Base-by-base conservation (phyloP, 2,113 vertebrate genomes). In the Clarias macrocephalus region DNA sequence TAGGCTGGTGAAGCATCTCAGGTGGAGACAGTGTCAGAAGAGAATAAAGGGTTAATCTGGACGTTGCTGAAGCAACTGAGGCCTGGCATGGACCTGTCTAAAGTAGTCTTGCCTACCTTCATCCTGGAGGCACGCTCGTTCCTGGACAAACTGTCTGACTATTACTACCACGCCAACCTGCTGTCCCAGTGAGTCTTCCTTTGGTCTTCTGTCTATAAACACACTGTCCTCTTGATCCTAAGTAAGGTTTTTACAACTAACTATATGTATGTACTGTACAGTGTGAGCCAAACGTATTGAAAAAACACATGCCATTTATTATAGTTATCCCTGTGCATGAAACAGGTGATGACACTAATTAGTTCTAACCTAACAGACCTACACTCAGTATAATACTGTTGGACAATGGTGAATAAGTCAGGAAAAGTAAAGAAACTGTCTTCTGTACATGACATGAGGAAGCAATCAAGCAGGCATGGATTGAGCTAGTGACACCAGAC, bases 71-170 rank as follows among this genome's bases (percentile, higher is more conserved):
- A 96, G 89, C 97, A 99, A 94, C 94, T 99, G 88, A 93, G 97
- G 66, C 98, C 97, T 0, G 97, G 98, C 83, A 98, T 98, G 98
- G 98, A 99, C 93, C 94, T 99, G 89, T 98, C 98, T 0, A 97
- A 96, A 0, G 97, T 99, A 84, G 97, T 95, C 88, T 94, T 99
- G 89, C 98, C 98, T 80, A 99, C 98, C 10, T 98, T 98, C 89
- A 97, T 99, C 88, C 94, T 99, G 90, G 98, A 99, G 92, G 97
- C 98, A 0, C 97, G 98, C 52, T 99, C 98, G 0, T 99, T 99
- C 94, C 96, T 99, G 60, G 96, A 95, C 95, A 99, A 98, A 80
- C 96, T 99, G 73, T 97, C 98, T 0, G 98, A 99, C 94, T 96
- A 98, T 94, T 99, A 97, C 93, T 97, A 95, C 91, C 98, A 99